Conservation (phyloP, 2,797 vertebrate species). For the Anguilla pacifica region DNA sequence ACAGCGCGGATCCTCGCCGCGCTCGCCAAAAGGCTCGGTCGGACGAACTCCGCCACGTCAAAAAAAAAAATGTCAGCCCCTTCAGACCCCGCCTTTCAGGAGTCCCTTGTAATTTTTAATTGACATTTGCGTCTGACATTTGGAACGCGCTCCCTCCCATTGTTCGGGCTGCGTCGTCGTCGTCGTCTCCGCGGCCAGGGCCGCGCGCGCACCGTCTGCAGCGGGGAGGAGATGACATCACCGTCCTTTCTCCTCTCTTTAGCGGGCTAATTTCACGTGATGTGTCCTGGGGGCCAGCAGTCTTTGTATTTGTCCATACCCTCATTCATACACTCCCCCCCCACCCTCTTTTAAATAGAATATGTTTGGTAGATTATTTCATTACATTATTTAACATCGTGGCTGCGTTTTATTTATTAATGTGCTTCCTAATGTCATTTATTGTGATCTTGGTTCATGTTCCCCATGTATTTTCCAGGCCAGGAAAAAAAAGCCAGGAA, state of each 20-base stretch:
- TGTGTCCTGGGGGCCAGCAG: slow-evolving; percentile 51
- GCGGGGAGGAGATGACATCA: slow-evolving; percentile 63
- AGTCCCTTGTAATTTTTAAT: slow-evolving; percentile 85
- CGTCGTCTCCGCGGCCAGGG: slow-evolving; percentile 54
- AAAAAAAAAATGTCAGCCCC: slow-evolving; percentile 73
- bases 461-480: slow-evolving; percentile 44
- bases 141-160: slow-evolving; percentile 71
- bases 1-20: slow-evolving; percentile 77
- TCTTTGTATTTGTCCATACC: slow-evolving; percentile 57
- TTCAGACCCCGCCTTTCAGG: slow-evolving; percentile 78
- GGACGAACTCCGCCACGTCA: slow-evolving; percentile 77
- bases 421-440: slow-evolving; percentile 68
- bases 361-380: slow-evolving; percentile 37
- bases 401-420: slow-evolving; percentile 63
- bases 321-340: slow-evolving; percentile 33
- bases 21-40: slow-evolving; percentile 75
- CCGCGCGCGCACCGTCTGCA: slow-evolving; percentile 34
- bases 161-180: slow-evolving; percentile 65
- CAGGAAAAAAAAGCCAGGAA: slow-evolving; percentile 60
- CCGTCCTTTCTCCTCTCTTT: slow-evolving; percentile 62
- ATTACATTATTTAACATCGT: slow-evolving; percentile 56
- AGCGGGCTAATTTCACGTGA: slow-evolving; percentile 52
- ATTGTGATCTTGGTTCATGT: slow-evolving; percentile 72
- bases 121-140: slow-evolving; percentile 89
- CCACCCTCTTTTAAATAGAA: slow-evolving; percentile 43